Percentiles rank a stretch among this genome's conserved stretches.
Evolutionary conservation across 2,888 invertebrate genomes (phyloP).

Genomic region (Drosophila bunnanda): DNA sequence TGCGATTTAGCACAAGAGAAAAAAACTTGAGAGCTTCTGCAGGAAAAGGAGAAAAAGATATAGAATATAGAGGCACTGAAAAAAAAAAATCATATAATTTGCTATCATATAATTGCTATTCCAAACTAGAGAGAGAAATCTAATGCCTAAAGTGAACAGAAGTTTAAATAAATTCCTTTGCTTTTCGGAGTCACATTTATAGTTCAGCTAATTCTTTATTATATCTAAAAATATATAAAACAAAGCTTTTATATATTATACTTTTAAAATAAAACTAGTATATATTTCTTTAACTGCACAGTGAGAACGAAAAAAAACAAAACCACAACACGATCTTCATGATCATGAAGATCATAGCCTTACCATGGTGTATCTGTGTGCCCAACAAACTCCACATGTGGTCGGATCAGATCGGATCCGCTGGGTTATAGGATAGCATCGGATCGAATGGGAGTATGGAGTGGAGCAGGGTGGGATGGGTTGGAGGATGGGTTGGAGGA

Average conservation of each 20-base stretch:
- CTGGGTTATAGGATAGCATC: constrained; percentile 31
- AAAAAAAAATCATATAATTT: neutral
- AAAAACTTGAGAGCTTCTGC: constrained; percentile 19
- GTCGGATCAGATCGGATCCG: constrained; percentile 45
- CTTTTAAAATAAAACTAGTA: neutral
- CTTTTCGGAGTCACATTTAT: neutral
- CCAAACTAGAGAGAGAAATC: fast-evolving
- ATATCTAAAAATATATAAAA: no score
- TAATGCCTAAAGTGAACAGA: neutral
- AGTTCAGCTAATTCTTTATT: neutral
- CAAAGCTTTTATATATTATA: neutral
- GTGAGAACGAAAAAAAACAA: constrained; percentile 46
- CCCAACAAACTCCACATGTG: constrained; percentile 80
- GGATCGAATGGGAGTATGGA: constrained; percentile 21
- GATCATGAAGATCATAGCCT: constrained; percentile 21
- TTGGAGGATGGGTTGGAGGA: constrained; percentile 2
- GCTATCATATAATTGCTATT: neutral
- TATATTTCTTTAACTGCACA: constrained; percentile 1
- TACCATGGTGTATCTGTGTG: constrained; percentile 57
- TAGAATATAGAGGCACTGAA: constrained; percentile 9
- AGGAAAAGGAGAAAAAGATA: constrained; percentile 2
- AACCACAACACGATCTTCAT: constrained; percentile 27
- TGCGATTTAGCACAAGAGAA: constrained; percentile 45
- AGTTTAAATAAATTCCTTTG: neutral
- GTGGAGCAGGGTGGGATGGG: constrained; percentile 2